Conservation (phyloP, 2,797 vertebrate species). For the Cuniculus paca region DNA sequence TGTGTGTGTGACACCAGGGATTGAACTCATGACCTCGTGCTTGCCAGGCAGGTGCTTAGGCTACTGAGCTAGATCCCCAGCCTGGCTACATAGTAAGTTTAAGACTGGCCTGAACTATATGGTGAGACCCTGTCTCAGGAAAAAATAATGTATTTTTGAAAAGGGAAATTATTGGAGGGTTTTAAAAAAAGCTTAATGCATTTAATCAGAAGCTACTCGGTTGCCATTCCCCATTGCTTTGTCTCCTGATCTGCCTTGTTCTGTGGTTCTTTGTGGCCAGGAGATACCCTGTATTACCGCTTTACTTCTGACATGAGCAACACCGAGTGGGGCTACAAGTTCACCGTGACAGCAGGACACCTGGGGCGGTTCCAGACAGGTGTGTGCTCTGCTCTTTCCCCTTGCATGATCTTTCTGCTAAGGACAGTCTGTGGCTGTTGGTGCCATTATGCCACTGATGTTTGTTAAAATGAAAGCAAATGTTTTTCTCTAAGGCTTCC, state of each 20-base stretch:
- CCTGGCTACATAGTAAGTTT: not conserved
- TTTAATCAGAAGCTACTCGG: not conserved
- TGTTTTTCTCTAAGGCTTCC: not conserved
- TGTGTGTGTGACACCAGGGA: no score
- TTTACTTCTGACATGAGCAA: conserved; percentile 99
- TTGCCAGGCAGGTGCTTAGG: no score
- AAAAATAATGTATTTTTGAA: not conserved
- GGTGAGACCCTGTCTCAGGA: not conserved
- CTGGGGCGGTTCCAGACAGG: conserved; percentile 98
- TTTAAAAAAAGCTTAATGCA: not conserved
- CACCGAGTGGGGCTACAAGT: conserved; percentile 99
- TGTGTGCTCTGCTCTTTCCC: conserved; percentile 71
- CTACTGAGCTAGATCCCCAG: no score
- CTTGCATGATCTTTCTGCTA: not conserved
- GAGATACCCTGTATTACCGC: conserved; percentile 96
- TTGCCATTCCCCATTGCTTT: not conserved
- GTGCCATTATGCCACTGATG: not conserved
- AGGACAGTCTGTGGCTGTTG: no score
- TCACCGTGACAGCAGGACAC: conserved; percentile 97
- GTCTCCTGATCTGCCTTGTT: conserved; percentile 51
- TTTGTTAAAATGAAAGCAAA: not conserved
- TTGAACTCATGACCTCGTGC: no score
- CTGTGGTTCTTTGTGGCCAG: conserved; percentile 85
- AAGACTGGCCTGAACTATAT: not conserved
- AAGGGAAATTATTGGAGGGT: not conserved